Evolutionary conservation across 2,113 vertebrate genomes (phyloP), one percentile per base, ranked within the genome.

Genomic region (Epinephelus lanceolatus): DNA sequence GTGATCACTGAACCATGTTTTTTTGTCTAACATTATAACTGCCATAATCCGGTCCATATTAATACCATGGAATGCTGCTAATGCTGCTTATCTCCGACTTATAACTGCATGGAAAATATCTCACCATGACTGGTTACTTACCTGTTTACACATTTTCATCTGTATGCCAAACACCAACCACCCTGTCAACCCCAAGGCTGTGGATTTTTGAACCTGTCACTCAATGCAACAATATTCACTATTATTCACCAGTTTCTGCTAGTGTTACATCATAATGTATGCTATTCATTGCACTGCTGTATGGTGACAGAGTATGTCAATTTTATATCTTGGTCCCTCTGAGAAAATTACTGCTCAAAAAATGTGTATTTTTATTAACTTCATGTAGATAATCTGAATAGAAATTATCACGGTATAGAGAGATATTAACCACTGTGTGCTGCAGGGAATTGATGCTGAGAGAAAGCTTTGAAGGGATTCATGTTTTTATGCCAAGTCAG

Each of bases 41-140:
- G 89, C 94, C 96, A 97, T 97, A 95, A 88, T 94, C 95, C 96
- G 96, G 96, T 97, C 96, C 96, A 96, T 96, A 96, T 96, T 96
- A 92, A 96, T 94, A 93, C 95, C 96, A 96, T 97, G 97, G 97
- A 98, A 98, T 98, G 97, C 96, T 97, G 96, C 96, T 86, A 85
- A 91, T 97, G 95, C 89, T 88, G 87, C 80, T 89, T 78, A 87
- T 83, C 85, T 69, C 80, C 17, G 63, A 88, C 27, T 81, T 91
- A 81, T 40, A 87, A 83, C 89, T 95, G 95, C 94, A 95, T 94
- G 85, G 71, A 88, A 71, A 80, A 83, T 82, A 66, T 66, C 60
- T 87, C 86, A 87, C 86, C 87, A 74, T 87, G 67, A 83, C 78
- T 76, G 75, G 61, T 81, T 77, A 85, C 76, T 91, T 80, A 90